Conservation (phyloP, 2,113 vertebrate species). For the Chroicocephalus ridibundus region DNA sequence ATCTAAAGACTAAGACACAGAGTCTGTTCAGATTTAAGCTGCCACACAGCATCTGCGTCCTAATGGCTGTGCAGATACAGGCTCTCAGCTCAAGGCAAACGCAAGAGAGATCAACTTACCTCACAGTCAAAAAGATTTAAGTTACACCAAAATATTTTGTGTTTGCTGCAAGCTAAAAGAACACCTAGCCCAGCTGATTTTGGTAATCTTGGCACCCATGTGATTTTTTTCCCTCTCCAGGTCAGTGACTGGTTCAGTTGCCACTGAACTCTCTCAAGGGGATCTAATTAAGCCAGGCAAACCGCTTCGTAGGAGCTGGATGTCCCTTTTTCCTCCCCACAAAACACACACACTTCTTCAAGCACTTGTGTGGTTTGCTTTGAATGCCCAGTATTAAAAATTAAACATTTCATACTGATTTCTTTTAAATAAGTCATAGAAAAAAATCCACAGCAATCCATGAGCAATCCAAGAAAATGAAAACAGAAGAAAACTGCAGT, state of each 20-base stretch:
- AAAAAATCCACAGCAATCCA: background rate
- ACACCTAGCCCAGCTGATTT: background rate
- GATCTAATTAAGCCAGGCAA: background rate
- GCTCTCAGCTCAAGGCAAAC: background rate
- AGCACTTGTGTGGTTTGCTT: background rate
- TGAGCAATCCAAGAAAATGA: background rate
- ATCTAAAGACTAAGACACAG: background rate
- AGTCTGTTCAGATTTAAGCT: background rate
- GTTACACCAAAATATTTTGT: background rate
- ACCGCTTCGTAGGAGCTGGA: background rate
- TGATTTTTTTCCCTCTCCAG: background rate
- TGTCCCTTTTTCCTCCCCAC: background rate
- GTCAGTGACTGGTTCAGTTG: background rate
- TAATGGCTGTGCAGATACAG: background rate
- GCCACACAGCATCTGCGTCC: background rate
- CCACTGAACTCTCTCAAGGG: background rate
- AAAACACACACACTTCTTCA: background rate
- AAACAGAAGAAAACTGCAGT: background rate
- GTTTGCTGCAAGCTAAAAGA: background rate
- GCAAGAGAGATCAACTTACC: background rate
- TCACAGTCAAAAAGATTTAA: background rate
- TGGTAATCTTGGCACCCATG: background rate
- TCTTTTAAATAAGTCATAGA: background rate
- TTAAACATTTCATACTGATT: background rate
- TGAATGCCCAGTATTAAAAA: conserved; percentile 9